Evolutionary conservation across 2,797 vertebrate species (phyloP).

Genomic region (Myripristis murdjan): DNA sequence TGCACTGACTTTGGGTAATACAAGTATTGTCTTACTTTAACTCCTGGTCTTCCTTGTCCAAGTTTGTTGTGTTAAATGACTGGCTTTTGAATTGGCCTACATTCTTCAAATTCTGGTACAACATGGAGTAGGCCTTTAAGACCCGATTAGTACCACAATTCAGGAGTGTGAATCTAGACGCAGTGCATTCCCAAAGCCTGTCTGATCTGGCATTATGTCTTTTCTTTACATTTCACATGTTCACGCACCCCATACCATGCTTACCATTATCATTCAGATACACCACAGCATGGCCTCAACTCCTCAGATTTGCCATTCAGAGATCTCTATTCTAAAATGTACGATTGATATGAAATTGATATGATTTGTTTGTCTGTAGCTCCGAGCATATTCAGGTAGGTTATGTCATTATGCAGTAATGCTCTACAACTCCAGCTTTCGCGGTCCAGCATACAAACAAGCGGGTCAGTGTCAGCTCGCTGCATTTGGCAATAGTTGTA

Average conservation of each 20-base stretch:
- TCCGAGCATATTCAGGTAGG: not conserved
- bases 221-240: conserved; percentile 63
- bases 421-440: conserved; percentile 40
- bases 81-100: conserved; percentile 85
- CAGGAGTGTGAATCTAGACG: conserved; percentile 76
- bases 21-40: conserved; percentile 55
- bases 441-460: conserved; percentile 44
- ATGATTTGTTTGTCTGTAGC: conserved; percentile 3
- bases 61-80: conserved; percentile 70
- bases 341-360: no score
- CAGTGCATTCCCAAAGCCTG: conserved; percentile 78
- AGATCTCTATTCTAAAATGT: not conserved
- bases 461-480: conserved; percentile 48
- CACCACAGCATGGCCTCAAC: not conserved
- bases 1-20: conserved; percentile 23
- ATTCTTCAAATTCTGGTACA: conserved; percentile 89
- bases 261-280: conserved; percentile 1
- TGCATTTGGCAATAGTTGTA: conserved; percentile 50
- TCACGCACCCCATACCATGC: not conserved
- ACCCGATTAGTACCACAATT: conserved; percentile 85
- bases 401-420: conserved; percentile 24
- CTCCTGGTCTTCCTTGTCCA: conserved; percentile 34
- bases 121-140: conserved; percentile 84
- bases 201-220: conserved; percentile 83
- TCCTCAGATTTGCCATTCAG: not conserved